phyloP scores from a whole-genome alignment of 2,797 vertebrate genomes.

The Psittacula derbiana region DNA sequence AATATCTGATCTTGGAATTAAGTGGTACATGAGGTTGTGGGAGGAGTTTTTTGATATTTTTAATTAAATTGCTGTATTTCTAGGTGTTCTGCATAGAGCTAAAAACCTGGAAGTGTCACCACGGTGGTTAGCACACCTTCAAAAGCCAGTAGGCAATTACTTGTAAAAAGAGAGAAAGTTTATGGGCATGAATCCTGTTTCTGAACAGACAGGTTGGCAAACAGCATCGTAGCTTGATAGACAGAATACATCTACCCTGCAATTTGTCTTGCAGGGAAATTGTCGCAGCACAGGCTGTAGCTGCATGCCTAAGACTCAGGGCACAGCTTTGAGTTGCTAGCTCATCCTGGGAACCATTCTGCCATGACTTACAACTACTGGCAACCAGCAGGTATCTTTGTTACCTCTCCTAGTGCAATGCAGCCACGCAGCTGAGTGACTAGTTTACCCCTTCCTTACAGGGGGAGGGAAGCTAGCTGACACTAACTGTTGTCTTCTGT shows the following conservation, averaged over 20 bases:
- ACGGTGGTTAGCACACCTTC: not conserved
- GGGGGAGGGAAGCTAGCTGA: not conserved
- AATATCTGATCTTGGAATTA: not conserved
- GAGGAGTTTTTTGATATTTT: not conserved
- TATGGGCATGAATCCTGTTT: not conserved
- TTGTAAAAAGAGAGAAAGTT: not conserved
- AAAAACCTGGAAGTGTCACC: not conserved
- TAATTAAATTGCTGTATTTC: not conserved
- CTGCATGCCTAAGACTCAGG: fast-evolving
- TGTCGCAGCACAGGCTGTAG: fast-evolving
- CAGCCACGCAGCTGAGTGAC: fast-evolving
- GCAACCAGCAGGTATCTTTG: not conserved
- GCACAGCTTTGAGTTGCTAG: fast-evolving
- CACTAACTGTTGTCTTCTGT: not conserved
- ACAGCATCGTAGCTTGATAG: not conserved
- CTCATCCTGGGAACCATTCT: not conserved
- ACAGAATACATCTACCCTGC: not conserved
- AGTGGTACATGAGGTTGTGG: not conserved
- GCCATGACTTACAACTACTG: not conserved
- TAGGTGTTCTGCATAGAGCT: not conserved
- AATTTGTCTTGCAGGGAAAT: not conserved
- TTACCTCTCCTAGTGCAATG: not conserved
- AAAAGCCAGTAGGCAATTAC: not conserved
- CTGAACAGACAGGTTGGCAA: not conserved
- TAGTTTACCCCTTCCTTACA: not conserved